Evolutionary conservation across 2,113 vertebrate species (phyloP).

Genomic region (Entelurus aequoreus): DNA sequence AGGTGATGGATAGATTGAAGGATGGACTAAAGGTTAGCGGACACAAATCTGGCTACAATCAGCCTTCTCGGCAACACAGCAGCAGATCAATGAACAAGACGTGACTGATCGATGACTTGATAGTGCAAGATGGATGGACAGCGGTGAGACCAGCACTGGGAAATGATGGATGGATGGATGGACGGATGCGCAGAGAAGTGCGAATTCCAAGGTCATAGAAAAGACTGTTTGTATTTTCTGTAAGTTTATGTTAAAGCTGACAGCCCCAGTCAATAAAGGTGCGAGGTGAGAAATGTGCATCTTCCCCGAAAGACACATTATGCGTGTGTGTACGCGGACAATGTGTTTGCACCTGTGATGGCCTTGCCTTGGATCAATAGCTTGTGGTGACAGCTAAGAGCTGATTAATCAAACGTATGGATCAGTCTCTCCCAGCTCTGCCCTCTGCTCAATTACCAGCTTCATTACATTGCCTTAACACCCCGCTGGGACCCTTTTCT

Average conservation of each 20-base stretch:
- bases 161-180: background rate
- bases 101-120: constrained; percentile 63
- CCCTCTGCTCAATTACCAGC: constrained; percentile 69
- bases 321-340: background rate
- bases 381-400: constrained; percentile 71
- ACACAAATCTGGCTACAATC: constrained; percentile 64
- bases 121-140: constrained; percentile 48
- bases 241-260: constrained; percentile 27
- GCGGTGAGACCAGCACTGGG: background rate
- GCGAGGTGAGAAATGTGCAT: constrained; percentile 36
- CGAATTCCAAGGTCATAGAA: constrained; percentile 26
- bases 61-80: constrained; percentile 54
- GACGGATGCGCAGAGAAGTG: background rate
- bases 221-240: constrained; percentile 17
- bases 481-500: constrained; percentile 57
- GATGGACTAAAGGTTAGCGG: constrained; percentile 54
- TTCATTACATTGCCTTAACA: constrained; percentile 72
- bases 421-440: constrained; percentile 60
- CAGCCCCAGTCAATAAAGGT: constrained; percentile 12
- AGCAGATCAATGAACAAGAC: constrained; percentile 64
- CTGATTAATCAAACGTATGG: constrained; percentile 72
- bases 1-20: constrained; percentile 54
- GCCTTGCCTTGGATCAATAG: constrained; percentile 60
- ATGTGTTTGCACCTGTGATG: constrained; percentile 30
- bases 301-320: constrained; percentile 2